A percentile compares a stretch with the other conserved stretches of the same genome.
phyloP scores from a whole-genome alignment of 1,140 invertebrate genomes.

The Drosophila truncata region DNA sequence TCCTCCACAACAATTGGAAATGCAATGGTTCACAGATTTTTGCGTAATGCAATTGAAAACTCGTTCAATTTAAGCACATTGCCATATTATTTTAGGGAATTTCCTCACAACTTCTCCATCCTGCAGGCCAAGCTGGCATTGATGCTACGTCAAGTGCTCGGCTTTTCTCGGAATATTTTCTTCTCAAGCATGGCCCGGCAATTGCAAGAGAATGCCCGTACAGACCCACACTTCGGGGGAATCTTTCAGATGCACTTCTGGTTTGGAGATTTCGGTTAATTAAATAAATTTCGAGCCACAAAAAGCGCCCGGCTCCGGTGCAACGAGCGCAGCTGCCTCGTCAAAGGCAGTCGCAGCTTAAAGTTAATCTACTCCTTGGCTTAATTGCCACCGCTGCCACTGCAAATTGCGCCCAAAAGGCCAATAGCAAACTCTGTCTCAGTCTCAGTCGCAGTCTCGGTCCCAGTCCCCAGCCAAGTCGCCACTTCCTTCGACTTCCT shows the following conservation, averaged over 20 bases:
- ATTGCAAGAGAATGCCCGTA: neutral
- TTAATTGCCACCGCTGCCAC: slow-evolving; percentile 81
- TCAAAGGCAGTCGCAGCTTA: slow-evolving; percentile 58
- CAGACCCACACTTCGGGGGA: neutral
- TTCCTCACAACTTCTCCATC: slow-evolving; percentile 12
- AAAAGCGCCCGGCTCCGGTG: slow-evolving; percentile 22
- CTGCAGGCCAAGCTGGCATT: slow-evolving; percentile 5
- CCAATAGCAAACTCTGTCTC: slow-evolving; percentile 40
- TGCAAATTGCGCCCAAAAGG: slow-evolving; percentile 82
- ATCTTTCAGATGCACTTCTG: slow-evolving; percentile 22
- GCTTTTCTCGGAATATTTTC: slow-evolving; percentile 2
- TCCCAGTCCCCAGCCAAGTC: slow-evolving; percentile 4
- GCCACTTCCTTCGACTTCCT: slow-evolving; percentile 16
- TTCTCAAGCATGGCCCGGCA: neutral
- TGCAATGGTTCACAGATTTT: slow-evolving; percentile 62
- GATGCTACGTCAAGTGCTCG: neutral
- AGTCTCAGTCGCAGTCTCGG: slow-evolving; percentile 15
- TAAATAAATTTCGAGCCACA: slow-evolving; percentile 45
- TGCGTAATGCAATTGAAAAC: slow-evolving; percentile 73
- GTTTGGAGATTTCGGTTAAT: slow-evolving; percentile 38
- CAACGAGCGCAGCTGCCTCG: slow-evolving; percentile 36
- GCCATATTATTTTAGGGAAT: slow-evolving; percentile 49
- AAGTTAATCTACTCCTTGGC: slow-evolving; percentile 79
- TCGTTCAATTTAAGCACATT: slow-evolving; percentile 50
- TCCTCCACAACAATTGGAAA: slow-evolving; percentile 51